Evolutionary conservation across 2,888 invertebrate genomes (phyloP).

Genomic region (Pollenia griseotomentosa): DNA sequence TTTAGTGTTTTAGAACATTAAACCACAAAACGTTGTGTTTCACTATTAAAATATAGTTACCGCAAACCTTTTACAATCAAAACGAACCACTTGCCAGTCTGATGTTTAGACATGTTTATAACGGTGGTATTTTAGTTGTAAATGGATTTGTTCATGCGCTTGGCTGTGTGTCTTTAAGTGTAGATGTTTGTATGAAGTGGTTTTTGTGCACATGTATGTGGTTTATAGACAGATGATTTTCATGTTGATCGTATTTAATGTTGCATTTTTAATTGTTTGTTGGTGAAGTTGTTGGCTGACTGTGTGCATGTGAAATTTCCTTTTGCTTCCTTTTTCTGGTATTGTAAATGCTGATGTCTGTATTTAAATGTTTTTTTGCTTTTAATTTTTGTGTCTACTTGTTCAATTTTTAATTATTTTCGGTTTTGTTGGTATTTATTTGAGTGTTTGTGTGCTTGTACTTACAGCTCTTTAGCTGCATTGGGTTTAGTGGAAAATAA

Average conservation of each 20-base stretch:
- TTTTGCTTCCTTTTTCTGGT: background rate
- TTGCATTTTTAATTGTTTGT: slow-evolving; percentile 60
- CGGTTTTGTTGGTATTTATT: background rate
- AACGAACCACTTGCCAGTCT: slow-evolving; percentile 6
- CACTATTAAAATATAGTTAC: slow-evolving; percentile 13
- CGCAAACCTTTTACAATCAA: slow-evolving; percentile 13
- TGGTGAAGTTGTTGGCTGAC: slow-evolving; percentile 31
- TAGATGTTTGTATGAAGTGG: slow-evolving; percentile 16
- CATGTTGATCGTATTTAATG: slow-evolving; percentile 64
- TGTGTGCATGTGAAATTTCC: background rate
- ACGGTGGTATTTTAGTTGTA: slow-evolving; percentile 31
- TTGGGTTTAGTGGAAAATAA: slow-evolving; percentile 93
- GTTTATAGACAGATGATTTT: slow-evolving; percentile 63
- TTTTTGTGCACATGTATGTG: slow-evolving; percentile 15
- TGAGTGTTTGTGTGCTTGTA: slow-evolving; percentile 29
- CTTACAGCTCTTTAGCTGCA: slow-evolving; percentile 90
- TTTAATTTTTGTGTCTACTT: slow-evolving; percentile 11
- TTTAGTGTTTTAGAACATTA: background rate
- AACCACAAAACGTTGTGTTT: background rate
- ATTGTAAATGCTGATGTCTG: background rate
- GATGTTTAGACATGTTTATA: slow-evolving; percentile 45
- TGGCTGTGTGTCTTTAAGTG: background rate
- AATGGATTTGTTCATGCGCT: slow-evolving; percentile 6
- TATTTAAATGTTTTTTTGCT: slow-evolving; percentile 46
- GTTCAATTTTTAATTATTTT: slow-evolving; percentile 62